Conservation (phyloP, 2,113 vertebrate genomes). For the Gallinago paraguaiae region DNA sequence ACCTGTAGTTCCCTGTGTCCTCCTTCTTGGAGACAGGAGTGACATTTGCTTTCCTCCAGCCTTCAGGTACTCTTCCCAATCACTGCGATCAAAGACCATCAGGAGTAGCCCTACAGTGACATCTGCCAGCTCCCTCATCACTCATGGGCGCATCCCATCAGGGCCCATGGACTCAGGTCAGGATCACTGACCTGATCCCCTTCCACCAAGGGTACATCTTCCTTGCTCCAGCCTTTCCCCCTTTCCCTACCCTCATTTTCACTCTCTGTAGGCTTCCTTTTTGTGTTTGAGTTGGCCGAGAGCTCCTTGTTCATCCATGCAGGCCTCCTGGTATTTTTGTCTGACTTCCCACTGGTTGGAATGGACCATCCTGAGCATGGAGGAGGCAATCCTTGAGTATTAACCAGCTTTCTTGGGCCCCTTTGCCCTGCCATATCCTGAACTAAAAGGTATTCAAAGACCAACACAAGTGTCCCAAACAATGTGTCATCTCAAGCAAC, state of each 20-base stretch:
- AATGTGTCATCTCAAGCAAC: rapidly evolving
- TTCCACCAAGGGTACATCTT: background rate
- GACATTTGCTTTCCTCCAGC: background rate
- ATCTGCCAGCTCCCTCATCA: background rate
- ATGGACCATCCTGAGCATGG: background rate
- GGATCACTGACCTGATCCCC: background rate
- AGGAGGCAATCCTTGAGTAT: background rate
- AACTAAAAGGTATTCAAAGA: background rate
- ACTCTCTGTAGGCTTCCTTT: background rate
- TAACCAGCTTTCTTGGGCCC: background rate
- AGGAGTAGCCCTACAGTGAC: background rate
- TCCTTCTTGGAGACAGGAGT: background rate
- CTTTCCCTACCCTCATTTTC: background rate
- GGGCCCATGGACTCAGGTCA: background rate
- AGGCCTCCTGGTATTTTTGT: background rate
- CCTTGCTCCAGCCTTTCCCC: background rate
- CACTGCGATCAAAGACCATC: background rate
- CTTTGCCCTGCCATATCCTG: background rate
- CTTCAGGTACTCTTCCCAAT: background rate
- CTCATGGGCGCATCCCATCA: background rate
- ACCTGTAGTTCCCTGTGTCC: background rate
- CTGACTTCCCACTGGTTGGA: background rate
- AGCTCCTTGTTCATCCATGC: background rate
- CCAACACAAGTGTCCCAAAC: background rate
- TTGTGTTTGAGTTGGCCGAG: background rate